Evolutionary conservation across 2,888 invertebrate genomes (phyloP).

Genomic region (Podotricha telesiphe): DNA sequence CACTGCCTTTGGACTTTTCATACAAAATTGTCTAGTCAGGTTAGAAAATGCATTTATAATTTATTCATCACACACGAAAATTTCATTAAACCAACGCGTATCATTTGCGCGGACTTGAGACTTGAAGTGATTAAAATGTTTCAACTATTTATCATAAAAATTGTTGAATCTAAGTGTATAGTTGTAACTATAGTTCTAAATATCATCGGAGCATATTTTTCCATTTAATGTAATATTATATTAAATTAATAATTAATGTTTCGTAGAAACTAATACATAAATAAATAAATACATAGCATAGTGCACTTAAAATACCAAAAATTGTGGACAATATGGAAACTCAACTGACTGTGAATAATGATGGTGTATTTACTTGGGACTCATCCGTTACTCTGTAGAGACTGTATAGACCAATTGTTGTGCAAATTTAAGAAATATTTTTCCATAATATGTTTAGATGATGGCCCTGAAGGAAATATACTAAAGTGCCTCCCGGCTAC

Average conservation of each 20-base stretch:
- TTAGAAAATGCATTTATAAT: constrained; percentile 78
- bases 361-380: constrained; percentile 17
- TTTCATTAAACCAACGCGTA: constrained; percentile 53
- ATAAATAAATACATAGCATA: constrained; percentile 39
- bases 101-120: constrained; percentile 71
- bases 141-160: constrained; percentile 32
- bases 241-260: constrained; percentile 44
- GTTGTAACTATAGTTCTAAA: constrained; percentile 58
- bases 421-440: constrained; percentile 39
- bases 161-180: constrained; percentile 53
- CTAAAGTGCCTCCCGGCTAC: constrained; percentile 49
- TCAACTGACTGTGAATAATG: background rate
- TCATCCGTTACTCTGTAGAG: too few relatives aligned
- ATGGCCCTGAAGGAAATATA: too few relatives aligned
- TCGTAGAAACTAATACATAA: constrained; percentile 50
- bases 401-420: constrained; percentile 42
- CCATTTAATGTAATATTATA: constrained; percentile 56
- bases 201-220: constrained; percentile 76
- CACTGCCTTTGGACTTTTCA: constrained; percentile 20
- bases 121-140: constrained; percentile 40
- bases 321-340: constrained; percentile 24
- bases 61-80: constrained; percentile 56
- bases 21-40: constrained; percentile 79
- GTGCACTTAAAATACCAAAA: constrained; percentile 43
- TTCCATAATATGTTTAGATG: constrained; percentile 29